Conservation (phyloP, 1,140 invertebrate genomes). For the Pogonomyrmex barbatus region DNA sequence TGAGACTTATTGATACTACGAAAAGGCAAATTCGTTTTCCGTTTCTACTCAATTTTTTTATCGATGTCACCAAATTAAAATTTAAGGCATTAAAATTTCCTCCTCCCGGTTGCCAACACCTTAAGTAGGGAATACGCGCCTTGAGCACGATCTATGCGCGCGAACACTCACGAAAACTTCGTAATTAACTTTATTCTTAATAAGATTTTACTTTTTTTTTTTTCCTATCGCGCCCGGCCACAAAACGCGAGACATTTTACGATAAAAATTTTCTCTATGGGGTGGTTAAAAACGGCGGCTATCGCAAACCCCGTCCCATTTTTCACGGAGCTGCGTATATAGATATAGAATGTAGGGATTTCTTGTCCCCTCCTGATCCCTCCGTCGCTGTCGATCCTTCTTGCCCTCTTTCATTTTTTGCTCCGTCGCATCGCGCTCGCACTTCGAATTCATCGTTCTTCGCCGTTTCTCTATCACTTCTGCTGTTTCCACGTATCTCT, state of each 20-base stretch:
- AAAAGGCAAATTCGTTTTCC: constrained; percentile 8
- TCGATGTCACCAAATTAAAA: constrained; percentile 19
- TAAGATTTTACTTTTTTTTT: constrained; percentile 26
- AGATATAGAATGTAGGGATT: constrained; percentile 9
- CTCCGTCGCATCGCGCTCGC: not conserved
- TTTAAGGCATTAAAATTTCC: constrained; percentile 30
- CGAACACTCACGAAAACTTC: constrained; percentile 22
- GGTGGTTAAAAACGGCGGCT: constrained; percentile 27
- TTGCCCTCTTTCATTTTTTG: constrained; percentile 32
- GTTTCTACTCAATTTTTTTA: constrained; percentile 6
- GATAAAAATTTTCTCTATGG: constrained; percentile 41
- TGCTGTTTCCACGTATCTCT: constrained; percentile 48
- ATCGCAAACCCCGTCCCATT: constrained; percentile 34
- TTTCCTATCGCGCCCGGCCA: not conserved
- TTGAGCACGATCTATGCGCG: not conserved
- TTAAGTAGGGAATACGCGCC: not conserved
- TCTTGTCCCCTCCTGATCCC: constrained; percentile 9
- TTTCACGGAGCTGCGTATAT: constrained; percentile 36
- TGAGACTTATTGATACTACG: constrained; percentile 34
- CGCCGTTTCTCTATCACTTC: constrained; percentile 11
- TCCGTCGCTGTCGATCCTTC: constrained; percentile 30
- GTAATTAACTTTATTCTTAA: constrained; percentile 50
- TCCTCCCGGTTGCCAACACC: not conserved
- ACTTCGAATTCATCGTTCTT: constrained; percentile 44
- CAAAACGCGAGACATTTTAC: constrained; percentile 20